Evolutionary conservation across 2,797 vertebrate genomes (phyloP), one percentile per base, ranked within the genome.

Genomic region (Sparus aurata): DNA sequence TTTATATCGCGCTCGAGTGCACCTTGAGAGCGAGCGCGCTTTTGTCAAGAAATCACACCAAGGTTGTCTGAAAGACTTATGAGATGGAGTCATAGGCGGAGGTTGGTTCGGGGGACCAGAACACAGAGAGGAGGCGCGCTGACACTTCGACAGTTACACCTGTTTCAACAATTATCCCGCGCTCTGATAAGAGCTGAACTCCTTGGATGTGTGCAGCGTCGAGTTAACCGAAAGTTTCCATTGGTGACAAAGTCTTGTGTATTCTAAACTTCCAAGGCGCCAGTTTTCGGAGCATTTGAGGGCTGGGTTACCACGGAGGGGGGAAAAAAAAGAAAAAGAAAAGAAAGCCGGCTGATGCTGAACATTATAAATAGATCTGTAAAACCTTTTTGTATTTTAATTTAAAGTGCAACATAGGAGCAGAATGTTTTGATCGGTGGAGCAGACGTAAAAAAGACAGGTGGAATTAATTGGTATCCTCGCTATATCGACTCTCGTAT

Each of bases 41-140:
- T 94, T 94, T 94, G 91, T 94, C 91, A 94, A 92, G 91, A 85
- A 94, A 95, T 95, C 92, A 93, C 92, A 94, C 93, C 94, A 94
- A 95, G 94, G 94, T 95, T 94, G 94, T 93, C 91, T 96, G 93
- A 95, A 95, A 95, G 95, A 92, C 93, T 93, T 89, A 85, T 74
- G 91, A 92, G 89, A 86, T 75, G 90, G 90, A 94, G 91, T 90
- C 87, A 92, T 86, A 90, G 91, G 89, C 89, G 88, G 91, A 92
- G 92, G 92, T 90, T 91, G 90, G 90, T 90, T 94, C 58, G 25
- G 61, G 90, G 92, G 90, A 93, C 92, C 90, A 87, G 90, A 94
- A 92, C 85, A 87, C 87, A 92, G 77, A 85, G 70, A 80, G 25
- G 88, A 86, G 70, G 86, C 89, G 27, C 79, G 77, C 82, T 87